These are phyloP conservation scores for Caenorhabditis remanei DNA, from an alignment of 1,140 invertebrate genomes.

Conservation along the genomic window DNA sequence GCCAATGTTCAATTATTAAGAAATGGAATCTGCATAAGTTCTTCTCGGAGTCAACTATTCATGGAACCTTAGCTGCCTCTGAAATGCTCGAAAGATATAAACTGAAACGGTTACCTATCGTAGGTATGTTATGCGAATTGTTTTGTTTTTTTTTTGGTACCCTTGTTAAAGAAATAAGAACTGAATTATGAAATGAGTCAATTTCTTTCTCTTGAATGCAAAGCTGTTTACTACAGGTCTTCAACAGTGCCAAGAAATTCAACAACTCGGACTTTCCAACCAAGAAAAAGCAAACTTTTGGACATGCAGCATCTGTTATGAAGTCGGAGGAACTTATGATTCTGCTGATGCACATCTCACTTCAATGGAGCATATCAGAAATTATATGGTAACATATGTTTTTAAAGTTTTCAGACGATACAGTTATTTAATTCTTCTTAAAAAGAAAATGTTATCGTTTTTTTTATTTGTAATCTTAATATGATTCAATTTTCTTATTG, in stretches of 20 bases:
- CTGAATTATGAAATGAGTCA: too few species aligned
- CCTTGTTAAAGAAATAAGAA: too few species aligned
- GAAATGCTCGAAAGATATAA: slow-evolving; percentile 40
- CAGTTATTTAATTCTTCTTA: background rate
- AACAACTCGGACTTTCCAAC: background rate
- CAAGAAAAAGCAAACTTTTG: slow-evolving; percentile 19
- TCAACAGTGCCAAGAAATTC: slow-evolving; percentile 13
- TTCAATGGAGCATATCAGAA: slow-evolving; percentile 7
- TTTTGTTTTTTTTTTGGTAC: too few species aligned
- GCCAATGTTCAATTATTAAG: background rate
- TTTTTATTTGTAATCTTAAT: background rate
- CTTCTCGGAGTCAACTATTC: background rate
- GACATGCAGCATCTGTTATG: slow-evolving; percentile 1
- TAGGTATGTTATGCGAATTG: background rate
- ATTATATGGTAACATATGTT: background rate
- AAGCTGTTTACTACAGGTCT: background rate
- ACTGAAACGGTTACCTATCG: background rate
- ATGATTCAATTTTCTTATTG: background rate
- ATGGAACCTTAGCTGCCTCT: background rate
- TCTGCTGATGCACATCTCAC: slow-evolving; percentile 10
- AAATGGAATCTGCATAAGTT: slow-evolving; percentile 30
- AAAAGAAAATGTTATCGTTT: background rate
- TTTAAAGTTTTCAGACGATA: background rate
- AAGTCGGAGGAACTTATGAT: background rate
- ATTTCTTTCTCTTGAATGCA: too few species aligned